Evolutionary conservation across 1,140 invertebrate genomes (phyloP), one percentile per base, ranked within the genome.

Genomic region (Sitobion miscanthi): DNA sequence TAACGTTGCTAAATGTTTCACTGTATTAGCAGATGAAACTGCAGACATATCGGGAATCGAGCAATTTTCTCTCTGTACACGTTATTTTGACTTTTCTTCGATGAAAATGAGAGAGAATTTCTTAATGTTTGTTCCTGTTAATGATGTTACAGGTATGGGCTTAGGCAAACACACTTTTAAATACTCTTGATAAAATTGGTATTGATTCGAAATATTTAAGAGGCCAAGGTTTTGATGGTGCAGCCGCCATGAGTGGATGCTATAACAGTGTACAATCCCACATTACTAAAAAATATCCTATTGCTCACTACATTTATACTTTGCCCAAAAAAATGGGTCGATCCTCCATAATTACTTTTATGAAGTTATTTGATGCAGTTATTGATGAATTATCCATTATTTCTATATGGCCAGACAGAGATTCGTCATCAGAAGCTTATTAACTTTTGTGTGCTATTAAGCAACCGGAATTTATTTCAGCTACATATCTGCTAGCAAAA

Each of bases 141-240:
- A 8, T 69, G 30, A 69, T 69, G 62, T 69, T 11, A 69, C 62
- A 69, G 62, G 30, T 69, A 14, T 69, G 30, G 62, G 62, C 11
- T 69, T 69, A 69, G 62, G 62, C 62, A n/a, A 69, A 30, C 30
- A 69, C 62, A 69, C 62, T 69, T 69, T n/a, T 69, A 69, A 69
- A 82, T 82, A 82, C n/a, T 0, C 77, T 82, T 82, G n/a, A 82
- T 35, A 35, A 82, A 82, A 14, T 82, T 82, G 77, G n/a, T 82
- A 47, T 94, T 94, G 42, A 87, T 87, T 87, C 49, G 42, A 47
- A 45, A 30, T 47, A 47, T 23, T 87, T 87, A n/a, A 42, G 23
- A 30, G 85, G 45, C 23, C 85, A 87, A 94, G 94, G 94, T 87
- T 85, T 23, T 47, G 23, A 87, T 87, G 85, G 85, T 38, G 85